A percentile compares a stretch with the other conserved stretches of the same genome.
Evolutionary conservation across 2,888 invertebrate species (phyloP).

Genomic region (Trachelus troglodyta): DNA sequence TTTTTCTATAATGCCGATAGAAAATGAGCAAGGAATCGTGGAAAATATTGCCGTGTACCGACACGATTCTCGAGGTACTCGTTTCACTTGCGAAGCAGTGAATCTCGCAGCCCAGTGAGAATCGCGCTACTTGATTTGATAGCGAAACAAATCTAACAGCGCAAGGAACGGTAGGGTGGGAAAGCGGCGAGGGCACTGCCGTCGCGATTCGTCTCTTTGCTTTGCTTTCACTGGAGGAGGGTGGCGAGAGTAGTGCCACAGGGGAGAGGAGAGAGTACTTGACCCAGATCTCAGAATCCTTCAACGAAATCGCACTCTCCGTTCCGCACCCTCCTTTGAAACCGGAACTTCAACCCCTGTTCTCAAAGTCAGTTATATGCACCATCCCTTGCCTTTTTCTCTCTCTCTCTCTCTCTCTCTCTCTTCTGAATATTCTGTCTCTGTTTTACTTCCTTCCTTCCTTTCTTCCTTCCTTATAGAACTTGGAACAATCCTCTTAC

Average conservation of each 20-base stretch:
- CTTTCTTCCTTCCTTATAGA: background rate
- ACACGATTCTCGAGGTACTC: background rate
- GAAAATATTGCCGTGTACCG: background rate
- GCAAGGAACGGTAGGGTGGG: background rate
- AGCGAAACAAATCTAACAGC: constrained; percentile 18
- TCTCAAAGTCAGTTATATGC: background rate
- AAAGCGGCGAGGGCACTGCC: constrained; percentile 7
- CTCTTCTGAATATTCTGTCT: too few relatives aligned
- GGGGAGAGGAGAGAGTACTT: constrained; percentile 23
- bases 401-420: too few relatives aligned
- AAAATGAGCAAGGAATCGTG: background rate
- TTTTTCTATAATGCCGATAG: background rate
- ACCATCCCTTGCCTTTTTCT: background rate
- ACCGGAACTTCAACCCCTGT: background rate
- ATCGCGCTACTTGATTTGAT: constrained; percentile 16
- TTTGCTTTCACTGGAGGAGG: constrained; percentile 15
- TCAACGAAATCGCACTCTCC: constrained; percentile 26
- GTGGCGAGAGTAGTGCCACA: constrained; percentile 1
- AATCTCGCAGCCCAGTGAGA: constrained; percentile 10
- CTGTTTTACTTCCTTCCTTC: too few relatives aligned
- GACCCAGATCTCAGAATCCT: constrained; percentile 39
- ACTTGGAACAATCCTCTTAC: background rate
- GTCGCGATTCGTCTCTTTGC: constrained; percentile 16
- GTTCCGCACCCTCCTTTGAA: background rate
- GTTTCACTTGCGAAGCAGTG: background rate